These are phyloP conservation scores for Phytoseiulus persimilis DNA, from an alignment of 2,888 invertebrate species.

Conservation along the genomic window DNA sequence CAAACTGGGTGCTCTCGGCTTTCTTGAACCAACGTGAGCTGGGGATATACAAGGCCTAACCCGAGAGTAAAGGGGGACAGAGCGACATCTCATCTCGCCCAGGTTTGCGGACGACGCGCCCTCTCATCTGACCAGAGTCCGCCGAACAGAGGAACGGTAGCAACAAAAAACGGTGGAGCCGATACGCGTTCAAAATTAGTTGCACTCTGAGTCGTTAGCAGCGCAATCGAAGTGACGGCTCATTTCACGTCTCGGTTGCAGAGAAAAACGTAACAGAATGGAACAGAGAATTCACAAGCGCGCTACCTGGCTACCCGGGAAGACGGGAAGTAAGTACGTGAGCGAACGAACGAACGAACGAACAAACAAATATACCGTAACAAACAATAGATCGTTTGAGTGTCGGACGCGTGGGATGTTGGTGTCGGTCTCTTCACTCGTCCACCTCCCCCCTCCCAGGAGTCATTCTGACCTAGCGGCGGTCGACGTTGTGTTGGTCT, in stretches of 20 bases:
- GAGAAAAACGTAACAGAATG: neutral
- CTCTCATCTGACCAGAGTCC: no score
- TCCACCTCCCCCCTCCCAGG: neutral
- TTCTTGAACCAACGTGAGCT: no score
- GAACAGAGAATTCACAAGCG: neutral
- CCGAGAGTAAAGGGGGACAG: no score
- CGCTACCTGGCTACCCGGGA: neutral
- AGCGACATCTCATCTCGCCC: no score
- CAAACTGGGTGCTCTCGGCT: no score
- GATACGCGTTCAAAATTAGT: no score
- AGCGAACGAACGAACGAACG: neutral
- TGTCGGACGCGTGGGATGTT: neutral
- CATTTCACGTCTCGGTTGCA: neutral
- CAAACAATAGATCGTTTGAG: conserved; percentile 5
- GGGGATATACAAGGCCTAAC: no score
- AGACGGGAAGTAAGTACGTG: neutral
- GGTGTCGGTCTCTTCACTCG: conserved; percentile 5
- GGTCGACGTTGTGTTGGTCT: neutral
- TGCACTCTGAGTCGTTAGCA: neutral
- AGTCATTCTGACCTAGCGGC: neutral
- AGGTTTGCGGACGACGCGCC: no score
- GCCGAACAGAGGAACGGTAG: no score
- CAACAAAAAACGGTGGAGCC: no score
- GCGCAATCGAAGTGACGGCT: neutral
- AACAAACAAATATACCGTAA: neutral